Conservation (phyloP, 1,140 invertebrate genomes). For the Dermatophagoides farinae region DNA sequence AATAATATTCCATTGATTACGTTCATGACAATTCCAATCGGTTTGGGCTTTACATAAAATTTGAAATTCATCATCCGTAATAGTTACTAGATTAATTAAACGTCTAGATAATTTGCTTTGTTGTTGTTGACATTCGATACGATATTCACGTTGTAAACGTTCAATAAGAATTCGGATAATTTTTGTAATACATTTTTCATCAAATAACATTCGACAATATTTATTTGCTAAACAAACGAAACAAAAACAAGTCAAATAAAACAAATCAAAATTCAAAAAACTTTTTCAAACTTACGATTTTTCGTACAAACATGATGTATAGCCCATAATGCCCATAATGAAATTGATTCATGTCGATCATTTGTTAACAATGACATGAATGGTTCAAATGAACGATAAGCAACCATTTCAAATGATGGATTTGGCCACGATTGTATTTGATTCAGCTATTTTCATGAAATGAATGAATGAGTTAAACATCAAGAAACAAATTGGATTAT, state of each 20-base stretch:
- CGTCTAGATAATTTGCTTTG: not conserved
- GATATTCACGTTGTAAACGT: not conserved
- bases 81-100: not conserved
- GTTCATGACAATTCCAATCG: not conserved
- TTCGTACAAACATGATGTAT: slow-evolving; percentile 60
- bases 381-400: slow-evolving; percentile 56
- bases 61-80: no score
- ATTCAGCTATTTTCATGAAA: slow-evolving; percentile 26
- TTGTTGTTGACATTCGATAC: not conserved
- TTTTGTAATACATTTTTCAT: not conserved
- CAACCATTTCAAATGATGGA: slow-evolving; percentile 57
- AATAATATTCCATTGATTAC: not conserved
- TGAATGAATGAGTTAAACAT: not conserved
- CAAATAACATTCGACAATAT: slow-evolving; percentile 1
- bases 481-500: not conserved
- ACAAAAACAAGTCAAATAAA: not conserved
- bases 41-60: no score
- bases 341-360: slow-evolving; percentile 39
- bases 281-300: slow-evolving; percentile 33
- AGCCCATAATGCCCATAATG: slow-evolving; percentile 62
- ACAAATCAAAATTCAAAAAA: not conserved
- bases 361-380: slow-evolving; percentile 46
- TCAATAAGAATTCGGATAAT: not conserved
- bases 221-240: not conserved
- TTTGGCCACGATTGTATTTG: slow-evolving; percentile 46